A percentile compares a stretch with the other conserved stretches of the same genome.
Conservation (phyloP, 1,140 invertebrate species). For the Monomorium pharaonis region DNA sequence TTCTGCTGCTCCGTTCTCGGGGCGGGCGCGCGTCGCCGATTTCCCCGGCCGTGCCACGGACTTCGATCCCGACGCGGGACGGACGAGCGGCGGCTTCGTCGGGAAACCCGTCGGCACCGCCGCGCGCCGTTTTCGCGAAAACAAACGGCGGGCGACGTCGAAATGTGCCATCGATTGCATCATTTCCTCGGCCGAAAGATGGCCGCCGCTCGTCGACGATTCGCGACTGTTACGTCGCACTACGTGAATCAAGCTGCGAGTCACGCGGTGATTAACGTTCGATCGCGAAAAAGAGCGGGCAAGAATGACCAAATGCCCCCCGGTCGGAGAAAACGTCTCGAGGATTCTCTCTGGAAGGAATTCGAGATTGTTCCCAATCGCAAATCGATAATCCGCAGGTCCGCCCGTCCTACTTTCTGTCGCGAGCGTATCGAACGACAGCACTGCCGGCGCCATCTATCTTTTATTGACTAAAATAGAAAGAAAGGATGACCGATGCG, state of each 20-base stretch:
- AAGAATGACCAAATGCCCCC: not conserved
- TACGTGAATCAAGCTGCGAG: conserved; percentile 31
- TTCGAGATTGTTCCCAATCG: no score
- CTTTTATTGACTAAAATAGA: not conserved
- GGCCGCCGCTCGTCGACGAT: conserved; percentile 45
- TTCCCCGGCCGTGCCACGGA: not conserved
- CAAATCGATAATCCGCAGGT: not conserved
- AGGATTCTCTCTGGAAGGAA: not conserved
- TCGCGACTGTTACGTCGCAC: conserved; percentile 36
- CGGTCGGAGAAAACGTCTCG: not conserved
- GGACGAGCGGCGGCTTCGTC: not conserved
- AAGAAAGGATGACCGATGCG: not conserved
- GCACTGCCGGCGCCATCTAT: conserved; percentile 13
- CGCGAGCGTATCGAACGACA: conserved; percentile 7
- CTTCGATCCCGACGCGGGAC: not conserved
- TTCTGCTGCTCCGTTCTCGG: not conserved
- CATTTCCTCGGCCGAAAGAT: conserved; percentile 62
- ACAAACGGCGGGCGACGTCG: conserved; percentile 9
- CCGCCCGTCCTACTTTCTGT: not conserved
- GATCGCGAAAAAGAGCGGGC: not conserved
- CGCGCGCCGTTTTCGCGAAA: not conserved
- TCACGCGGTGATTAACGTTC: not conserved
- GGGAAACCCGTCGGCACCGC: not conserved
- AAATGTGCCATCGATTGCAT: conserved; percentile 72
- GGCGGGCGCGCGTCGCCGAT: not conserved